A percentile compares a stretch with the other conserved stretches of the same genome.
phyloP scores from a whole-genome alignment of 2,113 vertebrate species.

The Prionailurus bengalensis region DNA sequence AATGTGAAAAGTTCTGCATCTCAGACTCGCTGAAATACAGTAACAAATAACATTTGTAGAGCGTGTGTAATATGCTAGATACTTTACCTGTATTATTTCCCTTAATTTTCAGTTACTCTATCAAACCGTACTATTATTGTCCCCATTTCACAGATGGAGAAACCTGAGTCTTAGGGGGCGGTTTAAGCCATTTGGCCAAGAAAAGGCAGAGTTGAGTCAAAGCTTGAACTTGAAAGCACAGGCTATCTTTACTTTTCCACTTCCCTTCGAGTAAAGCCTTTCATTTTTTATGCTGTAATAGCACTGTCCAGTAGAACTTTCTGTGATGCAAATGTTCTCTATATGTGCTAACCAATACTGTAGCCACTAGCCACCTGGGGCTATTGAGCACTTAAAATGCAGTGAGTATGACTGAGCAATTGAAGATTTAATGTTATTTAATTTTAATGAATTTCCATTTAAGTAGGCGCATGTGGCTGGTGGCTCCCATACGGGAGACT shows the following conservation, averaged over 20 bases:
- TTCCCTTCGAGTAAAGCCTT: neutral
- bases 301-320: neutral
- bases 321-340: neutral
- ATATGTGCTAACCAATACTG: neutral
- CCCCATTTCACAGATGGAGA: slow-evolving; percentile 8
- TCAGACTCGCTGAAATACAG: slow-evolving; percentile 53
- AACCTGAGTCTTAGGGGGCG: neutral
- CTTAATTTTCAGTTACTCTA: neutral
- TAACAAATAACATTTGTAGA: slow-evolving; percentile 74
- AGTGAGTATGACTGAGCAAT: neutral
- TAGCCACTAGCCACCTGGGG: neutral
- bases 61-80: neutral
- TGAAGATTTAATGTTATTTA: neutral
- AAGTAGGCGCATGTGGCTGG: neutral
- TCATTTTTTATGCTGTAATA: neutral
- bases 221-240: neutral
- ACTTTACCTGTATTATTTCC: slow-evolving; percentile 21
- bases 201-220: neutral
- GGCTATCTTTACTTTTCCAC: neutral
- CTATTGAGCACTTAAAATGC: neutral
- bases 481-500: neutral
- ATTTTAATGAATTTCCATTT: slow-evolving; percentile 46
- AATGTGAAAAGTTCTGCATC: slow-evolving; percentile 74
- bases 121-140: neutral
- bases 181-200: neutral